Conservation (phyloP, 2,113 vertebrate genomes). For the Psittacula cyanocephala region DNA sequence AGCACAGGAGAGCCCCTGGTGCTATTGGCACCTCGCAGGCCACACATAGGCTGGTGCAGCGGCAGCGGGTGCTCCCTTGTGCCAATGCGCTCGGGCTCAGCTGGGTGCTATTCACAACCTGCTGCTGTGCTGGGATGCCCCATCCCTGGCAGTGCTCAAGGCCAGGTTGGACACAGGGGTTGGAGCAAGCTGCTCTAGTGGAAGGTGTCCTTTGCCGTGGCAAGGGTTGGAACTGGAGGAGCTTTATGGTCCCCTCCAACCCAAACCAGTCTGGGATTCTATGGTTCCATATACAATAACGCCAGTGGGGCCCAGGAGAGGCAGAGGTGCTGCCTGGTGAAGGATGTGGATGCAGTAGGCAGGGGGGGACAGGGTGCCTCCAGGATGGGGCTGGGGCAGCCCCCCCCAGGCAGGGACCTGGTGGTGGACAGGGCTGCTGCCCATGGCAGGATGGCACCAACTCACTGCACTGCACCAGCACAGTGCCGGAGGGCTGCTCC, state of each 20-base stretch:
- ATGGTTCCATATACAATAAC: too few relatives aligned
- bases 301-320: fast-evolving
- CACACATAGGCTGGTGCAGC: fast-evolving
- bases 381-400: neutral
- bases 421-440: neutral
- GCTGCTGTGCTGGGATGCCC: neutral
- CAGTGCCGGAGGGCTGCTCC: neutral
- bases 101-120: neutral
- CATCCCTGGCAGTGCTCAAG: neutral
- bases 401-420: neutral
- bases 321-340: neutral
- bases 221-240: neutral
- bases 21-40: neutral
- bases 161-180: neutral
- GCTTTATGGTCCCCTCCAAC: neutral
- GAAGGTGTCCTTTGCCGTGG: neutral
- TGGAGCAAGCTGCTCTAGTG: neutral
- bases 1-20: neutral
- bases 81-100: neutral
- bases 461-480: neutral
- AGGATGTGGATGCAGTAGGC: fast-evolving
- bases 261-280: neutral
- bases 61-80: neutral
- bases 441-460: neutral
- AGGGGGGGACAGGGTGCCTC: neutral